These are phyloP conservation scores for Grus americana DNA, from an alignment of 2,113 vertebrate genomes.

Conservation along the genomic window DNA sequence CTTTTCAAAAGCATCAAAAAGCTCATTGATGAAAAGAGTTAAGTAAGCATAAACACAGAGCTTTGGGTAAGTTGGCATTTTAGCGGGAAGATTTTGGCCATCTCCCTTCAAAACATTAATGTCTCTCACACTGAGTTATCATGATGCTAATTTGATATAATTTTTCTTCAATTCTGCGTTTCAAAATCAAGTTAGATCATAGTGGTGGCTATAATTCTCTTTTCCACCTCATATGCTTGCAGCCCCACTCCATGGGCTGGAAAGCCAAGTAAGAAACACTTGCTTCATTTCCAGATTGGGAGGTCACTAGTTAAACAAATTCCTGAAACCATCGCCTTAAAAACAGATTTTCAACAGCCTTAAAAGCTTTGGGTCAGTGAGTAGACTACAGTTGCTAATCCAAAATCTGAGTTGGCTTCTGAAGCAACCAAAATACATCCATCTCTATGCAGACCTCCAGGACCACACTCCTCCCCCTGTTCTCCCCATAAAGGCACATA, in stretches of 20 bases:
- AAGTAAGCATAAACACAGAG: background rate
- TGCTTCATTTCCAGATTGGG: background rate
- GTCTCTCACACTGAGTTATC: background rate
- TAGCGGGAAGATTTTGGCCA: background rate
- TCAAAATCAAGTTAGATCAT: background rate
- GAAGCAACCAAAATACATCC: background rate
- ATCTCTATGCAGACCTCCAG: background rate
- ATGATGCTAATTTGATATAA: background rate
- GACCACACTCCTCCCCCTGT: background rate
- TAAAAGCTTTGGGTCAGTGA: background rate
- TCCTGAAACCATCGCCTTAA: background rate
- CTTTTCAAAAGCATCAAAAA: background rate
- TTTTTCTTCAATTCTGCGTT: background rate
- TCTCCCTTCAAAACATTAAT: background rate
- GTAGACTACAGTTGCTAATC: background rate
- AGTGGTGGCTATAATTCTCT: background rate
- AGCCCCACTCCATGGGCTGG: background rate
- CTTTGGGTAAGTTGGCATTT: background rate
- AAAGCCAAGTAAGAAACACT: background rate
- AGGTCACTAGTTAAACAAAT: background rate
- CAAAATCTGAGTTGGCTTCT: background rate
- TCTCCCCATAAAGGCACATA: background rate
- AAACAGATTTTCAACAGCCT: background rate
- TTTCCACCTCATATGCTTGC: background rate
- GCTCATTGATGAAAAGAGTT: background rate